Percentiles rank a stretch among this genome's conserved stretches.
phyloP scores from a whole-genome alignment of 2,888 invertebrate species.

The Mechanitis messenoides region DNA sequence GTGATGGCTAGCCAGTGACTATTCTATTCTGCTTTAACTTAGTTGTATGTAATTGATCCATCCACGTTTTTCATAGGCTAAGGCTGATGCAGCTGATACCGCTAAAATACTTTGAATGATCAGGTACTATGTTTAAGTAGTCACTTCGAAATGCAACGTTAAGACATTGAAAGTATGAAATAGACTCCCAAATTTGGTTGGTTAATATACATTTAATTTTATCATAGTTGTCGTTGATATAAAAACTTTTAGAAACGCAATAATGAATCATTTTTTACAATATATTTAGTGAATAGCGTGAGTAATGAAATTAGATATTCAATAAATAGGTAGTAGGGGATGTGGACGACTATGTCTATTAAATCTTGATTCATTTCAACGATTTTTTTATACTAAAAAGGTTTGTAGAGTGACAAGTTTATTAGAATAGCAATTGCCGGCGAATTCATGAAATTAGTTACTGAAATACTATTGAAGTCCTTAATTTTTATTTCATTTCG shows the following conservation, averaged over 20 bases:
- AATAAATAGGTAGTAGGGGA: background rate
- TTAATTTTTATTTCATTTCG: too few relatives aligned
- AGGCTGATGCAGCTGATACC: slow-evolving; percentile 30
- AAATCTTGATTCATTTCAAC: background rate
- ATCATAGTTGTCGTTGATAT: background rate
- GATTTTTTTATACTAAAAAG: too few relatives aligned
- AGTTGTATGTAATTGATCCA: slow-evolving; percentile 59
- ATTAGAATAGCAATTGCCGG: too few relatives aligned
- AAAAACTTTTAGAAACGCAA: background rate
- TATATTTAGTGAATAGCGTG: slow-evolving; percentile 3
- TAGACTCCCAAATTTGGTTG: background rate
- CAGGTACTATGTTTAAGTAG: slow-evolving; percentile 2
- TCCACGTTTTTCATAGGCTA: slow-evolving; percentile 51
- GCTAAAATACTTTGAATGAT: too few relatives aligned
- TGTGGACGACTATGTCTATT: background rate
- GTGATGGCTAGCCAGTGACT: slow-evolving; percentile 45
- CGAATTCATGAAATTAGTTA: too few relatives aligned
- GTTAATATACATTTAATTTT: background rate
- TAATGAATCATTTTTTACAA: background rate
- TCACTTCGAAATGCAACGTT: background rate
- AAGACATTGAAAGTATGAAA: background rate
- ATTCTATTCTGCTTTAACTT: slow-evolving; percentile 51
- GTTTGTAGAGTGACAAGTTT: too few relatives aligned
- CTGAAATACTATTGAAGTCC: too few relatives aligned
- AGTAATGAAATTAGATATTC: background rate